phyloP scores from a whole-genome alignment of 2,113 vertebrate genomes.

The Oncorhynchus mykiss region DNA sequence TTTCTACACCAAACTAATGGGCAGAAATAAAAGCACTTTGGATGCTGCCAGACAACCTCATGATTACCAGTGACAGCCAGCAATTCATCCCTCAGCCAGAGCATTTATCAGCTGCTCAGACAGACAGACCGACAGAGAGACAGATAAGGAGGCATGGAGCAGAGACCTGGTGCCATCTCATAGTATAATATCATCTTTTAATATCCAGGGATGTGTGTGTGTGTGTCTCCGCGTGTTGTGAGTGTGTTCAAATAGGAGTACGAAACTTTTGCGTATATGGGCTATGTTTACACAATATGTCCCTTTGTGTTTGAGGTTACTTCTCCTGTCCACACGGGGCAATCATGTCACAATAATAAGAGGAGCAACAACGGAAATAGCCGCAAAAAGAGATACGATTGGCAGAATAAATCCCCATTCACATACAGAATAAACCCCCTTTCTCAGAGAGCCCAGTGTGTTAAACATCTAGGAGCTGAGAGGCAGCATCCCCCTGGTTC shows the following conservation, averaged over 20 bases:
- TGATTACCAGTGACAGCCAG: conserved; percentile 74
- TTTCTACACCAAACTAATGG: conserved; percentile 73
- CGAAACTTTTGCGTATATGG: conserved; percentile 36
- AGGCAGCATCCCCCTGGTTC: conserved; percentile 23
- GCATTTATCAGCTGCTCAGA: conserved; percentile 68
- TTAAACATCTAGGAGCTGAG: conserved; percentile 10
- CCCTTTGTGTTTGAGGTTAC: conserved; percentile 24
- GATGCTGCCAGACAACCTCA: conserved; percentile 68
- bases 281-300: conserved; percentile 18
- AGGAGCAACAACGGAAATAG: neutral
- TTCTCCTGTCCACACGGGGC: conserved; percentile 39
- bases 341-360: conserved; percentile 23
- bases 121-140: conserved; percentile 40
- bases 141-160: conserved; percentile 41
- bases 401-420: conserved; percentile 1
- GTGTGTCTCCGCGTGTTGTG: conserved; percentile 14
- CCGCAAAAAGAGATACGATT: conserved; percentile 28
- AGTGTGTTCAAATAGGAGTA: conserved; percentile 36
- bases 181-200: conserved; percentile 34
- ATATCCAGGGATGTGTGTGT: conserved; percentile 18
- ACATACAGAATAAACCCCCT: neutral
- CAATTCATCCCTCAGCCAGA: conserved; percentile 70
- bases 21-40: conserved; percentile 72
- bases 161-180: conserved; percentile 51
- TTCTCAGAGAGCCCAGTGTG: conserved; percentile 4